Base-by-base conservation (phyloP, 2,113 vertebrate genomes). In the Mesoclemmys tuberculata region DNA sequence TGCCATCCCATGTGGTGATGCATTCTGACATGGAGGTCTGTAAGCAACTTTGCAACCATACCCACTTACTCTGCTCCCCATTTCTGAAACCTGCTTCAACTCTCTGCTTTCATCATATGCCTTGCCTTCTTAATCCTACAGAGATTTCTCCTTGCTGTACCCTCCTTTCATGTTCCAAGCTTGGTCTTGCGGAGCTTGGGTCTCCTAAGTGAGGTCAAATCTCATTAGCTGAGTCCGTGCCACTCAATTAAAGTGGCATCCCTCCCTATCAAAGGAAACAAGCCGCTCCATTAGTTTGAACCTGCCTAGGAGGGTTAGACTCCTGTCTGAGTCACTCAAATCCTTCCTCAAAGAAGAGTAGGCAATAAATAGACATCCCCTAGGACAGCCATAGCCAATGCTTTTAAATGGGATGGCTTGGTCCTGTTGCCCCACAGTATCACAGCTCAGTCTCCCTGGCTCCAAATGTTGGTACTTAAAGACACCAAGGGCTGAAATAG, bases 301-400 rank as follows among this genome's bases (percentile, higher is more conserved):
- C 19, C 19, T 71, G 18, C 10, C 49, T 93, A 52, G 71, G n/a
- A 75, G 4, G 10, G 26, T 89, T 78, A 31, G 84, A 13, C 31
- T 38, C n/a, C 89, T 49, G 41, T 35, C 52, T 88, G 49, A 79
- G 35, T 71, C n/a, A 71, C 35, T 71, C 24, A 91, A 44, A 48
- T 75, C 26, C 19, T 29, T 35, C 84, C 41, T 16, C 31, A 87
- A 80, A 81, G 68, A 24, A 75, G 10, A 35, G 21, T 21, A 31
- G 13, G 12, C 78, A n/a, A 83, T 31, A 13, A 46, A 0, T 0
- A 44, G 14, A n/a, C 82, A 78, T 52, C 14, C 78, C 52, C 49
- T 18, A 24, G 31, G 52, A 86, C 77, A 29, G 29, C 64, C n/a
- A 38, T 26, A 82, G 3, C 5, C 29, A 38, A 48, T 2, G 2